A percentile compares a stretch with the other conserved stretches of the same genome.
Conservation (phyloP, 2,888 invertebrate genomes). For the Xanthia togata region DNA sequence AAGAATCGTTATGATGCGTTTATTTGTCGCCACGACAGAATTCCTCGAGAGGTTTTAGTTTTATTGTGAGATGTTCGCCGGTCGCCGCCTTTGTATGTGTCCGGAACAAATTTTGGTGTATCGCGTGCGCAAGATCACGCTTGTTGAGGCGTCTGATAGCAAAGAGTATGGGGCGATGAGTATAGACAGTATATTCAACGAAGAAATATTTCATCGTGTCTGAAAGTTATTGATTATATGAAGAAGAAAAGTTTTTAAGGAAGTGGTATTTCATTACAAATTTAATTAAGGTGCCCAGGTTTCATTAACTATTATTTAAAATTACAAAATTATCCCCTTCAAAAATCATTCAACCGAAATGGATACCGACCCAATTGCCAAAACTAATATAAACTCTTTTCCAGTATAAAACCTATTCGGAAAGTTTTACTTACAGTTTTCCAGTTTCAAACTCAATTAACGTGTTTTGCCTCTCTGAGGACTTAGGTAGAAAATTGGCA, state of each 20-base stretch:
- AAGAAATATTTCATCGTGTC: background rate
- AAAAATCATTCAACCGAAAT: conserved; percentile 22
- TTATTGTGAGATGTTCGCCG: conserved; percentile 76
- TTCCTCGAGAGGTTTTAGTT: conserved; percentile 74
- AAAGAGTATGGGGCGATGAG: conserved; percentile 65
- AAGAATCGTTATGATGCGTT: conserved; percentile 87
- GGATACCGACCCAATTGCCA: conserved; percentile 19
- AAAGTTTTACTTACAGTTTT: conserved; percentile 59
- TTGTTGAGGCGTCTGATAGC: conserved; percentile 70
- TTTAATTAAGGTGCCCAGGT: background rate
- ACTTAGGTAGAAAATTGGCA: conserved; percentile 59
- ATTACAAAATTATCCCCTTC: background rate
- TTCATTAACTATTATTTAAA: background rate
- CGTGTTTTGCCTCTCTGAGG: conserved; percentile 61
- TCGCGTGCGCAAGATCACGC: conserved; percentile 83
- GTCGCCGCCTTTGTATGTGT: conserved; percentile 74
- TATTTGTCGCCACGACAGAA: conserved; percentile 84
- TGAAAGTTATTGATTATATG: background rate
- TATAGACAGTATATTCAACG: conserved; percentile 25
- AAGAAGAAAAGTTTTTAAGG: background rate
- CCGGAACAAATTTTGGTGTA: conserved; percentile 87
- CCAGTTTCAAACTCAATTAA: conserved; percentile 56
- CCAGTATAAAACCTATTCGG: conserved; percentile 37
- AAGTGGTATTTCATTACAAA: background rate
- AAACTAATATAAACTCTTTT: conserved; percentile 61